phyloP scores from a whole-genome alignment of 2,888 invertebrate genomes.

The Sipha maydis region DNA sequence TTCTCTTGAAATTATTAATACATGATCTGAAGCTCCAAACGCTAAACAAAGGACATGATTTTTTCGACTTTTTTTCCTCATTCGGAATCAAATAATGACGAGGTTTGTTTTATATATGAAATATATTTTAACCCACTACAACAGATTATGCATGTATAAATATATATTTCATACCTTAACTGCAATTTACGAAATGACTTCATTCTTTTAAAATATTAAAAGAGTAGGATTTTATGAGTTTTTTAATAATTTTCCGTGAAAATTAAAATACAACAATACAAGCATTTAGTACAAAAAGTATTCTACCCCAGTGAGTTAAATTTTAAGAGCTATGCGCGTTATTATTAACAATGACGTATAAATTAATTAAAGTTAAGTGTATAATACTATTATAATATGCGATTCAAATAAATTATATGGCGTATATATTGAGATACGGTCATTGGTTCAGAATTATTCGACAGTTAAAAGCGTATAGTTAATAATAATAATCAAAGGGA shows the following conservation, averaged over 20 bases:
- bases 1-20: conserved; percentile 6
- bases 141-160: neutral
- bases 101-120: conserved; percentile 2
- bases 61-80: neutral
- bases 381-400: neutral
- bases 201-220: conserved; percentile 25
- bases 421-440: neutral
- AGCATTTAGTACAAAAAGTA: conserved; percentile 3
- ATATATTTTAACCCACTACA: neutral
- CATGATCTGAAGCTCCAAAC: conserved; percentile 9
- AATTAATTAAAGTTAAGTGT: conserved; percentile 1
- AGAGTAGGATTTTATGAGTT: conserved; percentile 7
- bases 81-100: conserved; percentile 5
- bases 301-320: neutral
- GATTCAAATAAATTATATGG: neutral
- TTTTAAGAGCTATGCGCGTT: neutral
- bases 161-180: neutral
- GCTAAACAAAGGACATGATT: conserved; percentile 7
- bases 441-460: too few species aligned
- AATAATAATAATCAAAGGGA: too few species aligned
- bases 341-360: neutral
- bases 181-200: conserved; percentile 15
- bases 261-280: conserved; percentile 24
- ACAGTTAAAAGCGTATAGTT: too few species aligned
- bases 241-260: conserved; percentile 21